Evolutionary conservation across 2,797 vertebrate species (phyloP), one percentile per base, ranked within the genome.

Genomic region (Phrynocephalus forsythii): DNA sequence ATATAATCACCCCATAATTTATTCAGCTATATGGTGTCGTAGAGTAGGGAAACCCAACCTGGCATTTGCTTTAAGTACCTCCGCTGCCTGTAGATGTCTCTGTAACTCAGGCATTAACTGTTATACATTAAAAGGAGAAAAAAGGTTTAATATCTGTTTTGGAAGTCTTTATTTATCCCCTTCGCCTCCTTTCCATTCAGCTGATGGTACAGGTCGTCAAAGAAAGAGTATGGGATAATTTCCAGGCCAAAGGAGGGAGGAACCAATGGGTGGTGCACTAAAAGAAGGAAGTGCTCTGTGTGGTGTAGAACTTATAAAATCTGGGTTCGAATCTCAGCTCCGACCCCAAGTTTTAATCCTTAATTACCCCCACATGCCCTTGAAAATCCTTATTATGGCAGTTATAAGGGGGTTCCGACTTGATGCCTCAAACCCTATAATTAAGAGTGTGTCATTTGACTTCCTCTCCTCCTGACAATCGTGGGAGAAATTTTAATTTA

Each of bases 21-120:
- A 99, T 99, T 99, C 98, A 98, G 98, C 98, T 99, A 97, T 99
- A 98, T 98, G 98, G 98, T 98, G 97, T 99, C 97, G 98, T 99
- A 97, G 98, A 98, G 93, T 99, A 99, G 99, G 98, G 98, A 97
- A 98, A 95, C 93, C 95, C 96, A 97, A 98, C 97, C 97, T 97
- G 98, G 98, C 98, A 98, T 96, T 98, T 98, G 98, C 98, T 99
- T 99, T 99, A 98, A 98, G 98, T 98, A 98, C 98, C 98, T 52
- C 26, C 98, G 98, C 98, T 97, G 98, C 98, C 98, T 99, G 98
- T 99, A 98, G 98, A 97, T 98, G 98, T 99, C 98, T 98, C 97
- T 99, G 98, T 99, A 98, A 99, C 98, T 98, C 98, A 99, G 98
- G 98, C 97, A 96, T 99, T 50, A 98, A 99, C 98, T 98, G 98